phyloP scores from a whole-genome alignment of 2,797 vertebrate genomes.

The Tapera naevia region DNA sequence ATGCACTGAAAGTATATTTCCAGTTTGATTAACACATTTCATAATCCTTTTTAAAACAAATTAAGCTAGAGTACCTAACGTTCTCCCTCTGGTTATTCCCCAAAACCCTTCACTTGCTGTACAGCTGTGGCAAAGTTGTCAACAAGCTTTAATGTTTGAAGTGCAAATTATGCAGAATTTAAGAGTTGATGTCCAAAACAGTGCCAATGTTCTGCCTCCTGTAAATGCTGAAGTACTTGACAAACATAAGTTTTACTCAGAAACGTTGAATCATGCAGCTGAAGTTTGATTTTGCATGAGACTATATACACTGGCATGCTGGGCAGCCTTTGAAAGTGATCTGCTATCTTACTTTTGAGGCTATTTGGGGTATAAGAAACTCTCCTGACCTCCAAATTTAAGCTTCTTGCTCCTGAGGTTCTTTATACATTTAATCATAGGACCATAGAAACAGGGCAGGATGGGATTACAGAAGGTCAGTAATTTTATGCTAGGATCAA shows the following conservation, averaged over 20 bases:
- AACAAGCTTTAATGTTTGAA: constrained; percentile 12
- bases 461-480: constrained; percentile 1
- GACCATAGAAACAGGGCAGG: background rate
- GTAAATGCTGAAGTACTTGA: background rate
- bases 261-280: background rate
- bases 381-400: background rate
- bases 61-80: background rate
- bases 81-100: background rate
- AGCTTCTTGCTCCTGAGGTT: background rate
- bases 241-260: background rate
- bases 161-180: constrained; percentile 25
- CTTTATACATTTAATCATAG: background rate
- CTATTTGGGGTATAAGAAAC: background rate
- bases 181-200: background rate
- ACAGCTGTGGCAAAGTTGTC: background rate
- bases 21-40: background rate
- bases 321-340: background rate
- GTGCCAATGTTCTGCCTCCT: background rate
- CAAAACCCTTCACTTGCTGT: background rate
- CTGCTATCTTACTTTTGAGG: background rate
- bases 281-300: background rate
- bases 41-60: constrained; percentile 10
- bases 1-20: background rate
- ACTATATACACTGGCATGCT: background rate
- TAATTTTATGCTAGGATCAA: background rate